Evolutionary conservation across 2,113 vertebrate genomes (phyloP), one percentile per base, ranked within the genome.

Genomic region (Siphamia tubifer): DNA sequence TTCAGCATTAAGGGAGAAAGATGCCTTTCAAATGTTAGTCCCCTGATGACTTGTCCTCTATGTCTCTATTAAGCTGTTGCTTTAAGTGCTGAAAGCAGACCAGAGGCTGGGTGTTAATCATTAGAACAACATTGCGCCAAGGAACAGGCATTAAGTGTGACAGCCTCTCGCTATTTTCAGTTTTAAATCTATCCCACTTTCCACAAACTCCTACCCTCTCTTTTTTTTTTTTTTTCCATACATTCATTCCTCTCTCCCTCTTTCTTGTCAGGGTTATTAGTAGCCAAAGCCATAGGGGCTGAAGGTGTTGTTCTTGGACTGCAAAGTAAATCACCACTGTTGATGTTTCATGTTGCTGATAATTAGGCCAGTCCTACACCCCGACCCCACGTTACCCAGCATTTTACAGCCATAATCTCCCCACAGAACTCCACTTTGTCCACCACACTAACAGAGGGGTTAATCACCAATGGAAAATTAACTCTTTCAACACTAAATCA

Each of bases 271-370:
- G 35, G 64, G 57, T 58, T 67, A 74, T 74, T 74, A 72, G 64
- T 23, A 36, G 47, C 55, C 23, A 23, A 57, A 55, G 69, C 61
- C 63, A 1, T 8, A 12, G 66, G 39, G 63, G 69, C 64, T 53
- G 38, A 34, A 84, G 42, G 79, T 80, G 78, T 86, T 89, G 77
- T 74, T 85, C 40, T 82, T 82, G 68, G 71, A 45, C 73, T 20
- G 47, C 36, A 57, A 66, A 81, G 77, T 81, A 85, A 87, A 90
- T 84, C 73, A 68, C 58, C 62, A 72, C 49, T 83, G 87, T 90
- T 90, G 89, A 87, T 84, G 70, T 87, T 89, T 52, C 66, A 43
- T 75, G 75, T 56, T 65, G 62, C 60, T 60, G 55, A 81, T 87
- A 63, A 84, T 89, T 87, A 80, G 53, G 79, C 61, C 66, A n/a